Evolutionary conservation across 1,140 invertebrate genomes (phyloP), one percentile per base, ranked within the genome.

Genomic region (Drosophila punjabiensis): DNA sequence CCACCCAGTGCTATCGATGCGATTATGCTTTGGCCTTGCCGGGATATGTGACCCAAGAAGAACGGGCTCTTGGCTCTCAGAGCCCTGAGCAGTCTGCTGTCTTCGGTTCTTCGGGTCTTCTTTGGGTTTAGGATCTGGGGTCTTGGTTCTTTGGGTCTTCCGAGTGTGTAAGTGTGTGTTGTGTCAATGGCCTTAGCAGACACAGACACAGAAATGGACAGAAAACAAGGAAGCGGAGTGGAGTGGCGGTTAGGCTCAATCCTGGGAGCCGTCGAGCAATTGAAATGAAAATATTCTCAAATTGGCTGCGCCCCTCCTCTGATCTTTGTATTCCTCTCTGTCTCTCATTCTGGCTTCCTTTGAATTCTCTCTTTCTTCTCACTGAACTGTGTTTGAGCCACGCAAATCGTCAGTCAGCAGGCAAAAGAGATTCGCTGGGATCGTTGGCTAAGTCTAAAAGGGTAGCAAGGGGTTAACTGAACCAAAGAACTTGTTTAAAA

Each of bases 241-340:
- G 30, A 35, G 55, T 43, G 60, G 68, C 10, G 39, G 53, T 32
- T 33, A 50, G 76, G 56, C 77, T 82, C 65, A 82, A 90, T 80
- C 73, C 68, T 76, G 73, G 75, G 50, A 82, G 82, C 77, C 71
- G 73, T 50, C 70, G 70, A 73, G 83, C 88, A 91, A 92, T 90
- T 92, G 82, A 92, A 90, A 87, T 92, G 90, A 91, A 92, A 92
- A 92, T 92, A 92, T 92, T 92, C 90, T 85, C 90, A 92, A 92
- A 92, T 92, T 92, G 90, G 90, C 86, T 90, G 86, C 81, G 79
- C 86, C 78, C 32, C 59, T 43, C 62, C 53, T 28, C 58, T 69
- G 68, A 58, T 39, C 30, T 35, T 35, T 28, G 13, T 20, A 35
- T 32, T 24, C 8, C 35, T 37, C 52, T 69, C 53, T 20, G 13